Evolutionary conservation across 2,113 vertebrate genomes (phyloP), one percentile per base, ranked within the genome.

Genomic region (Saccopteryx leptura): DNA sequence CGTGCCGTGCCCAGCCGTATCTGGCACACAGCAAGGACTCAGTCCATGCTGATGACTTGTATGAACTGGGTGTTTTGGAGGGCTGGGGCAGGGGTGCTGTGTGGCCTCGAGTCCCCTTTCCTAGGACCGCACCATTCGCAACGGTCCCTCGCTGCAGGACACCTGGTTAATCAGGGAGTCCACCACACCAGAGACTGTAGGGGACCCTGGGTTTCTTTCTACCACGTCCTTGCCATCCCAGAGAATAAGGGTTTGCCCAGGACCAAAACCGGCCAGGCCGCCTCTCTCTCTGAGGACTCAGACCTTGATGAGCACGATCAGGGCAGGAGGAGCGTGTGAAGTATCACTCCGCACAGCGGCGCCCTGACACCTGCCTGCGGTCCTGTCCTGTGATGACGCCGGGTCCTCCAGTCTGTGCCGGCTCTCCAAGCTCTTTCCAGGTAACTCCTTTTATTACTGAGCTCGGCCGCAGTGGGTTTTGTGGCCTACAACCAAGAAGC

Each of bases 371-470:
- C 7, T n/a, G 48, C 17, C 11, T 33, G 3, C 15, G 31, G 52
- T 63, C 68, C 23, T 39, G 39, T 11, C n/a, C 78, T 63, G 28
- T 21, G 28, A 61, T 21, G 8, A 18, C 6, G 66, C 66, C 23
- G 23, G 14, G 19, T 52, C 52, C 39, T 63, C 54, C 56, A 12
- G 21, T 18, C 56, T 31, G 26, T 0, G 0, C 0, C 0, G 12
- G 26, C 65, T 60, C 78, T 69, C 33, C 7, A 1, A 4, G 48
- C 13, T 71, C 66, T 48, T 72, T 61, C 54, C 66, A 26, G 79
- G 14, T 63, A 52, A 19, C 61, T 14, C 33, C 56, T 13, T 83
- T 19, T 52, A 5, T 28, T 21, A n/a, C 79, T 71, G 6, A 56
- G 58, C 50, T 28, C 54, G 68, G 11, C 79, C 46, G 50, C 54